phyloP scores from a whole-genome alignment of 2,113 vertebrate species.

The Sakesphorus luctuosus region DNA sequence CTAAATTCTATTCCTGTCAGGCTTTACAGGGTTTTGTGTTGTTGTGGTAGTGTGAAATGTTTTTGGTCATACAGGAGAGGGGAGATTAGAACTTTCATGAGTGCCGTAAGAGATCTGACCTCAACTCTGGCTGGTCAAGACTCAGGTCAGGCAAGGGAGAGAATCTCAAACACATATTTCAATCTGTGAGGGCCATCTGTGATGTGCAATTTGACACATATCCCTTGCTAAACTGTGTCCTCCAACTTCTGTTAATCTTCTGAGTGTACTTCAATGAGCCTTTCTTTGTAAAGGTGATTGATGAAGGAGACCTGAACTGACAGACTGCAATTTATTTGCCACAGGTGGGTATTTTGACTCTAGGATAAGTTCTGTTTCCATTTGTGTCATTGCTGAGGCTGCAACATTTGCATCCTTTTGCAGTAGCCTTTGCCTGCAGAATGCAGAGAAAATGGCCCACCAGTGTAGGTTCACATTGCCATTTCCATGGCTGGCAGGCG shows the following conservation, averaged over 20 bases:
- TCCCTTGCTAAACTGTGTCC: not conserved
- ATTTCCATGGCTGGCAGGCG: not conserved
- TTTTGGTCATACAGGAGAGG: not conserved
- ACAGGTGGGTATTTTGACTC: not conserved
- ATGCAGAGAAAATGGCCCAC: not conserved
- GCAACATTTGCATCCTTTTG: not conserved
- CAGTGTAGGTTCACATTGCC: not conserved
- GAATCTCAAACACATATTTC: not conserved
- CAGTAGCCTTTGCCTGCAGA: not conserved
- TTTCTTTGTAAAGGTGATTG: not conserved
- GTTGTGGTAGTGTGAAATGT: not conserved
- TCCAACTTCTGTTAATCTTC: not conserved
- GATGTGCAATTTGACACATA: not conserved
- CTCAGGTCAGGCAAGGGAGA: not conserved
- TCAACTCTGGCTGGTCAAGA: not conserved
- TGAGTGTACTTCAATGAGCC: not conserved
- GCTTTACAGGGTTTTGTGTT: not conserved
- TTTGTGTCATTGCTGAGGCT: not conserved
- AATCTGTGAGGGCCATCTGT: not conserved
- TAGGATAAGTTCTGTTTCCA: not conserved
- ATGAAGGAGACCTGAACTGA: not conserved
- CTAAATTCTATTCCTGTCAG: not conserved
- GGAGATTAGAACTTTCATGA: not conserved
- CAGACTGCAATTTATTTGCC: not conserved
- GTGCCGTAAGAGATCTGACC: not conserved